These are phyloP conservation scores for Sebastes dallii DNA, from an alignment of 2,797 vertebrate species.

Conservation along the genomic window DNA sequence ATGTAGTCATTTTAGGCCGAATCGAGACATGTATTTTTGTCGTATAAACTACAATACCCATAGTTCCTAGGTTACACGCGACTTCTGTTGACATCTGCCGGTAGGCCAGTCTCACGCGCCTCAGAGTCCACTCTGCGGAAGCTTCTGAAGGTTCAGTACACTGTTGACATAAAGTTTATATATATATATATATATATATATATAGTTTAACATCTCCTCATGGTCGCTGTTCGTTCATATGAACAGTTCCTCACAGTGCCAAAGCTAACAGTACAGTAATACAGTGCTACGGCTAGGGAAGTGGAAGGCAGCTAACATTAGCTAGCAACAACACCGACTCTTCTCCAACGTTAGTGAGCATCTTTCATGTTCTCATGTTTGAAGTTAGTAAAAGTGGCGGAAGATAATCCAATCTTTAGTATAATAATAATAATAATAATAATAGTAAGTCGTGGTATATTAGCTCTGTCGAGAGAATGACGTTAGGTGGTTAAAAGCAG, in stretches of 20 bases:
- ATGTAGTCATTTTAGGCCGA: slow-evolving; percentile 62
- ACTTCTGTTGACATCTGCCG: slow-evolving; percentile 44
- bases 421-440: background rate
- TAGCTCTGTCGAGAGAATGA: background rate
- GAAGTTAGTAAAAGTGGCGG: background rate
- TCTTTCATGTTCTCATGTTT: background rate
- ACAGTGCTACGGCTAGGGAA: background rate
- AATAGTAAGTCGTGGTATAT: too few species aligned
- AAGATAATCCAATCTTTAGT: fast-evolving
- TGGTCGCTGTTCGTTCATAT: fast-evolving
- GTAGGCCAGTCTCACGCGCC: background rate
- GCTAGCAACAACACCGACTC: slow-evolving; percentile 10
- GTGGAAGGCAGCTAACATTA: background rate
- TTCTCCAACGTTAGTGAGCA: background rate
- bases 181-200: too few species aligned
- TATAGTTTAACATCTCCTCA: too few species aligned
- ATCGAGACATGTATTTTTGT: too few species aligned
- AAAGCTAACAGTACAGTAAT: background rate
- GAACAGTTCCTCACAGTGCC: background rate
- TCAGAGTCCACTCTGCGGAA: slow-evolving; percentile 42
- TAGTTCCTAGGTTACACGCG: background rate
- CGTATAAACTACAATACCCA: slow-evolving; percentile 69
- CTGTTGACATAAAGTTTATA: background rate
- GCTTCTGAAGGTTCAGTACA: background rate
- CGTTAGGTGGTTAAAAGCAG: background rate